Conservation (phyloP, 2,797 vertebrate species). For the Malurus leucopterus region DNA sequence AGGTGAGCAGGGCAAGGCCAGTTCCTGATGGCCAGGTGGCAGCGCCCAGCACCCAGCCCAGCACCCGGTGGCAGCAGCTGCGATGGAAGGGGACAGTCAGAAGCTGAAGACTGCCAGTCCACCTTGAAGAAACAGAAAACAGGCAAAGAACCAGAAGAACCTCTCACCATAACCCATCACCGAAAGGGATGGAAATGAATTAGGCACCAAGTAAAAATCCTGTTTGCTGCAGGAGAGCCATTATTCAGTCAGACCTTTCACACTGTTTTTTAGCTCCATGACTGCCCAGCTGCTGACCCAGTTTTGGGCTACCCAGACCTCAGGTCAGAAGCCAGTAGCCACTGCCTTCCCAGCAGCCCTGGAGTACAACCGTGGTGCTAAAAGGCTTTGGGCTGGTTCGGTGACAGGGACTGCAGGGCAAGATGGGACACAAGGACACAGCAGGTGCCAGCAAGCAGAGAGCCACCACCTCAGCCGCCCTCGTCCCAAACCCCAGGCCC, state of each 20-base stretch:
- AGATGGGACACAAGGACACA: background rate
- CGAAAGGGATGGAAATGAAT: background rate
- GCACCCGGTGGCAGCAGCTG: accelerated
- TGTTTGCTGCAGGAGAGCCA: constrained; percentile 8
- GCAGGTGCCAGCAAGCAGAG: accelerated
- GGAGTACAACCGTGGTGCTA: accelerated
- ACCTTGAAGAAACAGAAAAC: background rate
- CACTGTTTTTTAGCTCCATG: background rate
- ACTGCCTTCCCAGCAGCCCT: background rate
- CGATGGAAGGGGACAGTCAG: background rate
- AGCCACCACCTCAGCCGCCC: background rate
- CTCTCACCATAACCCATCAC: background rate
- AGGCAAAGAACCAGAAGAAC: background rate
- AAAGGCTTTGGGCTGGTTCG: accelerated
- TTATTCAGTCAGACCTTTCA: background rate
- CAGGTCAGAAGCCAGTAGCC: background rate
- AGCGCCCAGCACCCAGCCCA: background rate
- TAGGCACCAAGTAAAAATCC: background rate
- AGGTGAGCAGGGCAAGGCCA: background rate
- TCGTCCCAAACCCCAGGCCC: background rate
- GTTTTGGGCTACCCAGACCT: background rate
- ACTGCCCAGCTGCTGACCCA: background rate
- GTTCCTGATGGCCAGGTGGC: accelerated
- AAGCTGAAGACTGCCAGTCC: background rate
- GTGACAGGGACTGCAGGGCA: accelerated